phyloP scores from a whole-genome alignment of 2,888 invertebrate genomes.

The Xiphydria camelus region DNA sequence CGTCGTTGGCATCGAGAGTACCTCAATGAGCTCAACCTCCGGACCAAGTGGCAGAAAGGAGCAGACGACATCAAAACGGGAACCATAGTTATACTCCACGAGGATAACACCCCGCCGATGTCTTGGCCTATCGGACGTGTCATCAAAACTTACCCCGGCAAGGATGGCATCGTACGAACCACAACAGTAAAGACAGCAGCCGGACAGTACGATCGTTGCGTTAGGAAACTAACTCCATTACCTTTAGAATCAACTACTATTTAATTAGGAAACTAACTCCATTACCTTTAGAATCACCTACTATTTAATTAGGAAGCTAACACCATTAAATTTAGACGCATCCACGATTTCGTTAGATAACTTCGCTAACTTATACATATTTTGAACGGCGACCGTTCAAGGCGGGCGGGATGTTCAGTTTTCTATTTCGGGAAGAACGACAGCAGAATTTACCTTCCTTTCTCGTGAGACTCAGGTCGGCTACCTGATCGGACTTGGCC shows the following conservation, averaged over 20 bases:
- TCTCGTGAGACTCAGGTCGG: no score
- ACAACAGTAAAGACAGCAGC: conserved; percentile 1
- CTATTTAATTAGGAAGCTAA: neutral
- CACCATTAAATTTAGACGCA: neutral
- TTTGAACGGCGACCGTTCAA: neutral
- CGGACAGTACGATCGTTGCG: neutral
- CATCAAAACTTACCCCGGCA: neutral
- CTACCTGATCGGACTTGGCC: no score
- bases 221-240: neutral
- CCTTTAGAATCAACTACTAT: no score
- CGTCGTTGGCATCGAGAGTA: conserved; percentile 9
- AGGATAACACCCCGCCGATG: conserved; percentile 5
- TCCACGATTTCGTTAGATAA: no score
- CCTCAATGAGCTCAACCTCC: conserved; percentile 6
- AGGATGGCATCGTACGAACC: neutral
- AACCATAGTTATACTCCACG: neutral
- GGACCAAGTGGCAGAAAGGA: conserved; percentile 8
- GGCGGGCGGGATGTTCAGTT: neutral
- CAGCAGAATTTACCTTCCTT: no score
- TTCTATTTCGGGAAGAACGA: no score
- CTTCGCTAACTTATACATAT: no score
- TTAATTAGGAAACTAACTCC: no score
- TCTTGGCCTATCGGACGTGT: neutral
- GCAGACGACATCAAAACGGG: conserved; percentile 3
- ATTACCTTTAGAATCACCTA: neutral